phyloP scores from a whole-genome alignment of 2,888 invertebrate species.

The Chironomus tentans region DNA sequence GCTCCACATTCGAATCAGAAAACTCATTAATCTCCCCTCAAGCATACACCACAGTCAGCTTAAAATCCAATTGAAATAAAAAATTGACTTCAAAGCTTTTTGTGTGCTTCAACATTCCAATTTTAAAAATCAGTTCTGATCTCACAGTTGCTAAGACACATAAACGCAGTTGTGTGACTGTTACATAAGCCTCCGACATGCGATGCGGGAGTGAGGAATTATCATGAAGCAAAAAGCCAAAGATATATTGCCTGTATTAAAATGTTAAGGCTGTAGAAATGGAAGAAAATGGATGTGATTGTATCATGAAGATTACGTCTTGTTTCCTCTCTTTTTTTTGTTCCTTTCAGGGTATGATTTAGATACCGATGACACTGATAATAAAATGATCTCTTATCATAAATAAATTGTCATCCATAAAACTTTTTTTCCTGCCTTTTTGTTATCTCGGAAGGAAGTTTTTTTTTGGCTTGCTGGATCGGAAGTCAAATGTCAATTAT shows the following conservation, averaged over 20 bases:
- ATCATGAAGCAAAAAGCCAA: background rate
- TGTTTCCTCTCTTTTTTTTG: background rate
- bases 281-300: background rate
- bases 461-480: no score
- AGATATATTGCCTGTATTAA: conserved; percentile 3
- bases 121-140: background rate
- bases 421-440: background rate
- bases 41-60: no score
- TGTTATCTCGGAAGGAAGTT: background rate
- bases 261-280: background rate
- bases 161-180: background rate
- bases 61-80: no score
- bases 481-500: no score
- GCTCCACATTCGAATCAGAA: background rate
- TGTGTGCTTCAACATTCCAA: no score
- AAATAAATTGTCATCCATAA: conserved; percentile 5
- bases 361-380: conserved; percentile 2
- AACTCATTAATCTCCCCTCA: background rate
- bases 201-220: background rate
- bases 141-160: background rate
- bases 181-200: no score
- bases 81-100: no score
- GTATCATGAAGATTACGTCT: background rate
- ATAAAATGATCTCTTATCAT: conserved; percentile 8
- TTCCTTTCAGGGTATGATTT: background rate